Conservation (phyloP, 2,113 vertebrate species). For the Ctenodactylus gundi region DNA sequence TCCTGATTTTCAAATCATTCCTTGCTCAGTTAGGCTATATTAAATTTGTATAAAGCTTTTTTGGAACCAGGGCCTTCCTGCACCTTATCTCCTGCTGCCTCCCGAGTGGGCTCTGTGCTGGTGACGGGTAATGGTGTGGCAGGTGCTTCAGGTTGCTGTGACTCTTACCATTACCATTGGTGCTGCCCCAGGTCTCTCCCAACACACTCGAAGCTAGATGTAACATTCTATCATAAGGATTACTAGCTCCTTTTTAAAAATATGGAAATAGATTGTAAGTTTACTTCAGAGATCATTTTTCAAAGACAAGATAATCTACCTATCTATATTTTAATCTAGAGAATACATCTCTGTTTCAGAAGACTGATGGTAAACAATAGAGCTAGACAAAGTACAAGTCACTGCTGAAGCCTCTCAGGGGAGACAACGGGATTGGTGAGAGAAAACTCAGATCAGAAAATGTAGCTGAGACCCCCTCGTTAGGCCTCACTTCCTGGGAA, state of each 20-base stretch:
- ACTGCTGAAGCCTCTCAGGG: background rate
- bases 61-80: background rate
- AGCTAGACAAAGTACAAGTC: background rate
- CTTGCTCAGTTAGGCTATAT: background rate
- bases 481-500: background rate
- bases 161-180: background rate
- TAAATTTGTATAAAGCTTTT: background rate
- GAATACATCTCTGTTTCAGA: background rate
- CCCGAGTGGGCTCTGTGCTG: background rate
- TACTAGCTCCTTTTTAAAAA: background rate
- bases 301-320: background rate
- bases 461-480: fast-evolving
- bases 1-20: background rate
- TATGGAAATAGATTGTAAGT: background rate
- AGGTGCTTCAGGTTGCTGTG: background rate
- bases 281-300: background rate
- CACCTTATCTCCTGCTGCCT: background rate
- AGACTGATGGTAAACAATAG: background rate
- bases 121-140: fast-evolving
- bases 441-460: background rate
- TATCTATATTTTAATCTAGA: background rate
- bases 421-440: fast-evolving
- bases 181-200: fast-evolving
- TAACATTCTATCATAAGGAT: background rate
- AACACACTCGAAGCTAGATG: background rate